phyloP scores from a whole-genome alignment of 2,113 vertebrate species.

The Datnioides undecimradiatus region DNA sequence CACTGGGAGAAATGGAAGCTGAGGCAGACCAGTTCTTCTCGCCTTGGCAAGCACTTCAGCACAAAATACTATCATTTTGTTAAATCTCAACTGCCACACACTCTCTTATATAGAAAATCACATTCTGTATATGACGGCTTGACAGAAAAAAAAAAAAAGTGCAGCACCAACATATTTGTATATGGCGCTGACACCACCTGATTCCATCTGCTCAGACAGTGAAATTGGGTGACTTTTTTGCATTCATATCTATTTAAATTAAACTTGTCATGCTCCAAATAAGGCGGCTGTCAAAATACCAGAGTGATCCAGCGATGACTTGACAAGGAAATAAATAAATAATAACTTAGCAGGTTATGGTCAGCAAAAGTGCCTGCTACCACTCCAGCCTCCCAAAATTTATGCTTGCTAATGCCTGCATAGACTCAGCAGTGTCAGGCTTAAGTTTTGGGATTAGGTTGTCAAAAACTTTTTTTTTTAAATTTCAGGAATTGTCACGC shows the following conservation, averaged over 20 bases:
- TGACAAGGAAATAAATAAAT: slow-evolving; percentile 79
- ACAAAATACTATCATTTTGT: slow-evolving; percentile 36
- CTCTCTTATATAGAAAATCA: slow-evolving; percentile 15
- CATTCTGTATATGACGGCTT: slow-evolving; percentile 32
- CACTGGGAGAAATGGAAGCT: slow-evolving; percentile 23
- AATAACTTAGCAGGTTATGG: slow-evolving; percentile 57
- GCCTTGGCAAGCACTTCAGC: slow-evolving; percentile 31
- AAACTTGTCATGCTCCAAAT: slow-evolving; percentile 77
- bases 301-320: slow-evolving; percentile 53
- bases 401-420: slow-evolving; percentile 31
- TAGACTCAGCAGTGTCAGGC: slow-evolving; percentile 52
- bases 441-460: slow-evolving; percentile 62
- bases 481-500: not conserved
- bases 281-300: slow-evolving; percentile 73
- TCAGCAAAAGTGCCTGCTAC: slow-evolving; percentile 67
- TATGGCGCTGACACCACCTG: slow-evolving; percentile 67
- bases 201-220: slow-evolving; percentile 67
- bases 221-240: slow-evolving; percentile 57
- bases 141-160: slow-evolving; percentile 58
- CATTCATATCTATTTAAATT: slow-evolving; percentile 75
- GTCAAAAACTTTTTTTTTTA: slow-evolving; percentile 2
- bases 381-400: not conserved
- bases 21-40: not conserved
- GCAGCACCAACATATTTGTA: slow-evolving; percentile 69
- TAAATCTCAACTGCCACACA: slow-evolving; percentile 33